phyloP scores from a whole-genome alignment of 1,140 invertebrate genomes.

The Galleria mellonella region DNA sequence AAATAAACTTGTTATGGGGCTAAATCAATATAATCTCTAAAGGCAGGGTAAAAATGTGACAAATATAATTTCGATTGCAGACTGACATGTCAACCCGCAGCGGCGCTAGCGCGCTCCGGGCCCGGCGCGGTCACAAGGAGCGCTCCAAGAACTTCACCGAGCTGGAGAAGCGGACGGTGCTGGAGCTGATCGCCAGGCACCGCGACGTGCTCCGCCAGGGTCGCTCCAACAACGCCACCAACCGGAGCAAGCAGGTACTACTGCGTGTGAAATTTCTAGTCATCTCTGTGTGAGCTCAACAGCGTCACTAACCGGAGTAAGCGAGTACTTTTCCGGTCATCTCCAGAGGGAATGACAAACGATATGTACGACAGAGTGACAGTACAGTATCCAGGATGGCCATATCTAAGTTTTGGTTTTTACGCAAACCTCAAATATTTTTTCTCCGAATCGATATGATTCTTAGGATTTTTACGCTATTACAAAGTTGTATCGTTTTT shows the following conservation, averaged over 20 bases:
- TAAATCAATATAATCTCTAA: no score
- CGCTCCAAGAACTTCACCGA: conserved; percentile 71
- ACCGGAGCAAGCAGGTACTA: conserved; percentile 68
- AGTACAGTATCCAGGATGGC: no score
- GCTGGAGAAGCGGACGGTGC: conserved; percentile 66
- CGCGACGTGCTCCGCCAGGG: conserved; percentile 68
- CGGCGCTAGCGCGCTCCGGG: conserved; percentile 40
- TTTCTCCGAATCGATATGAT: no score
- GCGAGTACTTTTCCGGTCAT: no score
- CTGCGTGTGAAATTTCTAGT: no score
- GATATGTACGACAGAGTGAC: no score
- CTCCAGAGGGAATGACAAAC: no score
- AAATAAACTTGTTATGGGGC: no score
- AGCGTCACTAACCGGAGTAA: conserved; percentile 71
- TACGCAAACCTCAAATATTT: no score
- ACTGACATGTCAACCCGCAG: conserved; percentile 65
- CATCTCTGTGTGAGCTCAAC: conserved; percentile 70
- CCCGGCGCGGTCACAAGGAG: conserved; percentile 68
- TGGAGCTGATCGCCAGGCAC: conserved; percentile 66
- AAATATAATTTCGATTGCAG: conserved; percentile 18
- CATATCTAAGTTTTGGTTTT: no score
- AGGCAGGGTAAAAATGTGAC: neutral
- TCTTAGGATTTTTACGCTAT: no score
- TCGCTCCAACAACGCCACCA: conserved; percentile 70
- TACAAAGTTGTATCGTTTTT: no score